A percentile compares a stretch with the other conserved stretches of the same genome.
These are phyloP conservation scores for Coregonus clupeaformis DNA, from an alignment of 2,113 vertebrate species.

Conservation along the genomic window DNA sequence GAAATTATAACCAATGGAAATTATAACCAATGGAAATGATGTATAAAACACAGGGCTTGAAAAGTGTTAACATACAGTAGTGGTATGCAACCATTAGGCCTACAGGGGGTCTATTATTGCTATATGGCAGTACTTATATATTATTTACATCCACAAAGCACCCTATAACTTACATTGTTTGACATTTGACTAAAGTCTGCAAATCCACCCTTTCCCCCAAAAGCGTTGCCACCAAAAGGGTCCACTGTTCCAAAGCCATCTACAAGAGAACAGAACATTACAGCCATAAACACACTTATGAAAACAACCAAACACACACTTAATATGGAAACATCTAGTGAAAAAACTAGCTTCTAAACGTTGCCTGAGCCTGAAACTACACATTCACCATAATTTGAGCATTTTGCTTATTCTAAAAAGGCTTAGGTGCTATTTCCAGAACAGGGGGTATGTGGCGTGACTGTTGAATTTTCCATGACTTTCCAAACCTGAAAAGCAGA, in stretches of 20 bases:
- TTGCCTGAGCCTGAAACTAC: slow-evolving; percentile 34
- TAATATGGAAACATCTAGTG: slow-evolving; percentile 49
- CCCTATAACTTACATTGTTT: slow-evolving; percentile 83
- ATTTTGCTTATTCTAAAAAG: slow-evolving; percentile 50
- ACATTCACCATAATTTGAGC: slow-evolving; percentile 42
- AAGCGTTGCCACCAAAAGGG: slow-evolving; percentile 82
- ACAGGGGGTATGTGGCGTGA: slow-evolving; percentile 50
- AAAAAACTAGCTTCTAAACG: slow-evolving; percentile 29
- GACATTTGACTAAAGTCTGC: slow-evolving; percentile 97
- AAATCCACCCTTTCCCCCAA: slow-evolving; percentile 82
- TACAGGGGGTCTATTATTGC: too few relatives aligned
- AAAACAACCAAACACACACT: slow-evolving; percentile 16
- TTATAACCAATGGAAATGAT: too few relatives aligned
- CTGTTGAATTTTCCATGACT: slow-evolving; percentile 72
- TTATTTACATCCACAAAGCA: background rate
- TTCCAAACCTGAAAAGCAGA: slow-evolving; percentile 53
- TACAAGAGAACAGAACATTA: slow-evolving; percentile 46
- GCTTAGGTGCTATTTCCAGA: slow-evolving; percentile 60
- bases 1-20: too few relatives aligned
- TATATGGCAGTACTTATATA: too few relatives aligned
- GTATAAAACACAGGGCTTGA: too few relatives aligned
- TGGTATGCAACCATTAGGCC: too few relatives aligned
- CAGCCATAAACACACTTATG: slow-evolving; percentile 48
- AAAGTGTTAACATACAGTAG: too few relatives aligned
- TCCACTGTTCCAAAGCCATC: slow-evolving; percentile 87